These are phyloP conservation scores for Notechis scutatus DNA, from an alignment of 2,113 vertebrate genomes.

Conservation along the genomic window DNA sequence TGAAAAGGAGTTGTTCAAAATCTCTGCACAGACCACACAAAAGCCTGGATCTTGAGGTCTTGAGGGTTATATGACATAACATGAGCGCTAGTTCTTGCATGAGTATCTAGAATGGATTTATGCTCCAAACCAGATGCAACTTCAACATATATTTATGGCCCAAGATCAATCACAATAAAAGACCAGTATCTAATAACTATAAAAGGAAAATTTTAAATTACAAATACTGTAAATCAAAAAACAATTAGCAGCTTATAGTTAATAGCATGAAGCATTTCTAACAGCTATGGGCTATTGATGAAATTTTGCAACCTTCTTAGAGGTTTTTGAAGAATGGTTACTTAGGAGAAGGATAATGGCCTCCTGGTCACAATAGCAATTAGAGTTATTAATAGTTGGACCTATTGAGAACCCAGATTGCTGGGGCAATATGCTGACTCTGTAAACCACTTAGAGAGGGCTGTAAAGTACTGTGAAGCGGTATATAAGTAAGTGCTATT, in stretches of 20 bases:
- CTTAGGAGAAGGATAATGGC: neutral
- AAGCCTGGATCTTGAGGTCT: neutral
- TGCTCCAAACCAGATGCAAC: neutral
- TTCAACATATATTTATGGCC: neutral
- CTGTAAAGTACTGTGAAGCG: no score
- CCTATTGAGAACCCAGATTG: neutral
- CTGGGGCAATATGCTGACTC: no score
- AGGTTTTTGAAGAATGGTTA: neutral
- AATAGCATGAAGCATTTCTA: neutral
- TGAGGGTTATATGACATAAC: neutral
- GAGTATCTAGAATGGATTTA: neutral
- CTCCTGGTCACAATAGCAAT: neutral
- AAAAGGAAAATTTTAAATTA: neutral
- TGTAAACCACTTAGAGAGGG: no score
- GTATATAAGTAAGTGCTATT: no score
- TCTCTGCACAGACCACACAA: neutral
- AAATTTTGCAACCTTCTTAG: neutral
- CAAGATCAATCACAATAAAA: neutral
- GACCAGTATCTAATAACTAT: neutral
- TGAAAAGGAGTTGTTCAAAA: neutral
- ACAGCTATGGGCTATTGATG: neutral
- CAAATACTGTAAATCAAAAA: neutral
- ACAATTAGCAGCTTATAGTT: neutral
- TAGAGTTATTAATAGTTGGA: neutral
- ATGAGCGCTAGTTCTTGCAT: neutral